A percentile compares a stretch with the other conserved stretches of the same genome.
Conservation (phyloP, 2,113 vertebrate species). For the Camelus dromedarius region DNA sequence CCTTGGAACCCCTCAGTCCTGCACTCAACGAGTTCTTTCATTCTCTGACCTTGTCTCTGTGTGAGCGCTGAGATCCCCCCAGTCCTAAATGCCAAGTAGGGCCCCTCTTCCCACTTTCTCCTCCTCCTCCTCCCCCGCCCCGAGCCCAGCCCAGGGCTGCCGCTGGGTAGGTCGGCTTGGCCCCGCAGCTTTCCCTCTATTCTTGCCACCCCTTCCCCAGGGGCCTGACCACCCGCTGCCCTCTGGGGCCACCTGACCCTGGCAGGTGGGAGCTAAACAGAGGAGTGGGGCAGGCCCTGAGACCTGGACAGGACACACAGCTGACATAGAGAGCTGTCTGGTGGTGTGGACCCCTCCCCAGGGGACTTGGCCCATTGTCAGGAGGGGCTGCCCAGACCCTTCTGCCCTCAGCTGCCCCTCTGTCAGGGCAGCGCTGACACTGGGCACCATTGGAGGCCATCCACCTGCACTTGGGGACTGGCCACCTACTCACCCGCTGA, state of each 20-base stretch:
- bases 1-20: not conserved
- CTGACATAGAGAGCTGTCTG: not conserved
- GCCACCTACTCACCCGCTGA: not conserved
- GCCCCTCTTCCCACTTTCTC: not conserved
- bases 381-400: not conserved
- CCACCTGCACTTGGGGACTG: too few relatives aligned
- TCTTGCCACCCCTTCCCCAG: too few relatives aligned
- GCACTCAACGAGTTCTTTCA: rapidly evolving
- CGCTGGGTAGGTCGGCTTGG: not conserved
- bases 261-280: too few relatives aligned
- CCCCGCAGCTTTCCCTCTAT: not conserved
- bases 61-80: not conserved
- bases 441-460: rapidly evolving
- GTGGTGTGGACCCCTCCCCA: too few relatives aligned
- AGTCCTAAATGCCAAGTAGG: rapidly evolving
- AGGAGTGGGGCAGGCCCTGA: not conserved
- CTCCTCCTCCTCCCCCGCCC: not conserved
- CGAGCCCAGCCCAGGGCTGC: rapidly evolving
- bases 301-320: not conserved
- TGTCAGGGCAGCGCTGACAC: rapidly evolving
- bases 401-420: too few relatives aligned
- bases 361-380: not conserved
- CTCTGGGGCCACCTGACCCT: too few relatives aligned
- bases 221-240: not conserved
- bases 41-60: not conserved